These are phyloP conservation scores for Hylomyscus alleni DNA, from an alignment of 2,797 vertebrate genomes.

Conservation along the genomic window DNA sequence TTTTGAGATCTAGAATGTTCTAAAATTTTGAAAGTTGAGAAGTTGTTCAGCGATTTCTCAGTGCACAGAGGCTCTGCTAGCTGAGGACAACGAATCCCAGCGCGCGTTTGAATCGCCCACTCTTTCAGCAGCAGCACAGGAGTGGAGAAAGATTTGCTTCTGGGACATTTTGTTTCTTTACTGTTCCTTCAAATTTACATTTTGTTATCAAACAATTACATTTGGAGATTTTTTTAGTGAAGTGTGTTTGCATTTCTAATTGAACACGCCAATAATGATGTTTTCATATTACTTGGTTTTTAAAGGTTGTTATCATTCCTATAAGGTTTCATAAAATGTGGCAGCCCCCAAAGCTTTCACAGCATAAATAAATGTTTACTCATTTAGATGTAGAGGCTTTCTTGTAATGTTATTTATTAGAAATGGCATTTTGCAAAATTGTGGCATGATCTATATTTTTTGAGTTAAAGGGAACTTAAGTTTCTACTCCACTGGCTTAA, in stretches of 20 bases:
- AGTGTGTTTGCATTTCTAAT: conserved; percentile 74
- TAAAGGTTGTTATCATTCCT: conserved; percentile 79
- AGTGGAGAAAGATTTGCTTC: not conserved
- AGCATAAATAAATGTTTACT: conserved; percentile 22
- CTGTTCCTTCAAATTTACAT: conserved; percentile 60
- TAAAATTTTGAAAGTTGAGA: not conserved
- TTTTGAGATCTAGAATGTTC: not conserved
- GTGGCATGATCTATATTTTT: not conserved
- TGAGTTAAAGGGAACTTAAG: not conserved
- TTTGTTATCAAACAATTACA: conserved; percentile 78
- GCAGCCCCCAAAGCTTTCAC: conserved; percentile 61
- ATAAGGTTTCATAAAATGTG: conserved; percentile 69
- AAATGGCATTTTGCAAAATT: conserved; percentile 17
- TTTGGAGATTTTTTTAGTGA: conserved; percentile 58
- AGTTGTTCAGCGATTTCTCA: accelerated
- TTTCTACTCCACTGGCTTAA: not conserved
- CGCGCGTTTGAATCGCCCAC: accelerated
- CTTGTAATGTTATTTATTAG: not conserved
- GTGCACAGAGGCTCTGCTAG: accelerated
- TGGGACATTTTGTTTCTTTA: conserved; percentile 10
- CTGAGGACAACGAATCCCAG: accelerated
- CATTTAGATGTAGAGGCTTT: conserved; percentile 21
- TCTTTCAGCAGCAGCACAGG: not conserved
- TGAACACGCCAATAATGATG: conserved; percentile 71
- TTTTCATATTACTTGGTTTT: conserved; percentile 73